Evolutionary conservation across 2,888 invertebrate species (phyloP).

Genomic region (Polyommatus iphigenia): DNA sequence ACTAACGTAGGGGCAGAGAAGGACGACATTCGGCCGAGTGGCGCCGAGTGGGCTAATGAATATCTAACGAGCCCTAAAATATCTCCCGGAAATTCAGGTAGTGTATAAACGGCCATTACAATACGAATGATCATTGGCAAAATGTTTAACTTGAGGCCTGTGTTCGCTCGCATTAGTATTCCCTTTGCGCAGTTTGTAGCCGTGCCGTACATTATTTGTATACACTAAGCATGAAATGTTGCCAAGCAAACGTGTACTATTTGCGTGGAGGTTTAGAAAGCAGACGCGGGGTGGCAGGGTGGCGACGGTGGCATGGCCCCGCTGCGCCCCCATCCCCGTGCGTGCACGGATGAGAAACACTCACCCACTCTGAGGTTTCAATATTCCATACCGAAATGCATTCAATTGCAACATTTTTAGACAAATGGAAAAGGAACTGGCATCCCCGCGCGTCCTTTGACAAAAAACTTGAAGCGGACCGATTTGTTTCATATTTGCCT

Average conservation of each 20-base stretch:
- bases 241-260: constrained; percentile 79
- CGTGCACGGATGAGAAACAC: constrained; percentile 69
- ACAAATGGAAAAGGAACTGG: constrained; percentile 53
- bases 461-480: constrained; percentile 55
- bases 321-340: constrained; percentile 55
- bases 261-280: constrained; percentile 79
- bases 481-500: constrained; percentile 49
- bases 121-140: constrained; percentile 55
- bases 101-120: constrained; percentile 46
- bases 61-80: constrained; percentile 38
- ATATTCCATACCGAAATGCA: constrained; percentile 76
- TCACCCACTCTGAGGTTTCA: constrained; percentile 72
- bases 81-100: constrained; percentile 37
- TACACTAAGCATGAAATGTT: constrained; percentile 80
- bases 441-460: constrained; percentile 47
- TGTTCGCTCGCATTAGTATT: constrained; percentile 65
- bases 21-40: background rate
- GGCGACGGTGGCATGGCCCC: constrained; percentile 49
- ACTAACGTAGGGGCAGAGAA: constrained; percentile 37
- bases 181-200: constrained; percentile 73
- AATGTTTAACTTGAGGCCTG: constrained; percentile 60
- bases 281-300: constrained; percentile 56
- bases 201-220: constrained; percentile 76
- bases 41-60: constrained; percentile 35
- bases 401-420: constrained; percentile 72